These are phyloP conservation scores for Cacatua alba DNA, from an alignment of 2,113 vertebrate genomes.

Conservation along the genomic window DNA sequence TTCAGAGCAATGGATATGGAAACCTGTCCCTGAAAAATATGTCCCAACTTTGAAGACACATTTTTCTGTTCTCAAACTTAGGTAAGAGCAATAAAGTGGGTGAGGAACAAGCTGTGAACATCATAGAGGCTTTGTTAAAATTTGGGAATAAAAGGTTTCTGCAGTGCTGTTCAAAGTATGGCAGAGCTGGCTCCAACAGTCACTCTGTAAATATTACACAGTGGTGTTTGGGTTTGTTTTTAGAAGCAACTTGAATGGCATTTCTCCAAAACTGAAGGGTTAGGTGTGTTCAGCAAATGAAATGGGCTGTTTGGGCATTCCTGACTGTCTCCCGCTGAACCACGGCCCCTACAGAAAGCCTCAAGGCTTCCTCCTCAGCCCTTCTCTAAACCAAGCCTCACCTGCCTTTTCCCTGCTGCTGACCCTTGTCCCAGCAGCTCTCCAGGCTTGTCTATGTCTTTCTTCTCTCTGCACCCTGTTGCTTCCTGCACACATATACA, in stretches of 20 bases:
- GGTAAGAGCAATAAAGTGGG: not conserved
- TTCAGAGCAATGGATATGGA: not conserved
- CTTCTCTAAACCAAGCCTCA: not conserved
- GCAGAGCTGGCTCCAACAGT: not conserved
- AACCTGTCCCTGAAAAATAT: not conserved
- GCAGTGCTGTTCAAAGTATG: not conserved
- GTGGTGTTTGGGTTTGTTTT: not conserved
- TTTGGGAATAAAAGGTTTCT: not conserved
- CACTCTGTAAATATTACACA: not conserved
- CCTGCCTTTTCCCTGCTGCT: not conserved
- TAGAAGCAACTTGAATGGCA: not conserved
- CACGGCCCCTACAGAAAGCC: not conserved
- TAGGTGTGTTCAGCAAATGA: not conserved
- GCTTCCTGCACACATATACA: not conserved
- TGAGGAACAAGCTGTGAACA: not conserved
- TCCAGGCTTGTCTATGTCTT: not conserved
- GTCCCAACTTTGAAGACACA: not conserved
- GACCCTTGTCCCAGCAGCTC: not conserved
- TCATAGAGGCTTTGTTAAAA: not conserved
- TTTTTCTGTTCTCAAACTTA: not conserved
- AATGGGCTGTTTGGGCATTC: not conserved
- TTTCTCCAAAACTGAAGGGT: slow-evolving; percentile 13
- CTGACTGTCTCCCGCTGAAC: not conserved
- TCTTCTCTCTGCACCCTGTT: not conserved
- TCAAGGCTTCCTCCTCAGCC: not conserved